Percentiles rank a stretch among this genome's conserved stretches.
phyloP scores from a whole-genome alignment of 2,888 invertebrate genomes.

The Norana najaformis region DNA sequence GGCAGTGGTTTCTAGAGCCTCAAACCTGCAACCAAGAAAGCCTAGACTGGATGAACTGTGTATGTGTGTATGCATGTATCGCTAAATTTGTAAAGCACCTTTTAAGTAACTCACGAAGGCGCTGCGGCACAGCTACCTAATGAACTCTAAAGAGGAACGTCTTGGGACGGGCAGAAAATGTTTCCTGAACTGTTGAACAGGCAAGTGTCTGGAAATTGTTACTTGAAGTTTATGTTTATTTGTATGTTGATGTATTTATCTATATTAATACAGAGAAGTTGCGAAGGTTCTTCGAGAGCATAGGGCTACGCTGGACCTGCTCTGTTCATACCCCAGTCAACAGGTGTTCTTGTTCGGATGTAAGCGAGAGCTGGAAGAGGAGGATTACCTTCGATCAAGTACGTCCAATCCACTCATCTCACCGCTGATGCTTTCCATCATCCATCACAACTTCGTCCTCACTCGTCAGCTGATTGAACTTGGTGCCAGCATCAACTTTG shows the following conservation, averaged over 20 bases:
- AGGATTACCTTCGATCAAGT: constrained; percentile 21
- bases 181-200: too few species aligned
- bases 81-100: too few species aligned
- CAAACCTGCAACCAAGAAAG: too few species aligned
- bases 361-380: not conserved
- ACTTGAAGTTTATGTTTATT: not conserved
- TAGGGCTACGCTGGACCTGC: constrained; percentile 53
- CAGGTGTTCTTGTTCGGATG: constrained; percentile 31
- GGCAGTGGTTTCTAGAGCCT: too few species aligned
- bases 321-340: constrained; percentile 53
- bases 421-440: constrained; percentile 62
- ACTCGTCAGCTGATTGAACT: constrained; percentile 57
- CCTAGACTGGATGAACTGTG: too few species aligned
- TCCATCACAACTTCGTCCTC: constrained; percentile 55
- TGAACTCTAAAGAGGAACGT: too few species aligned
- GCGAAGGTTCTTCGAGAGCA: constrained; percentile 36
- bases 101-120: too few species aligned
- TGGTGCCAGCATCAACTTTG: constrained; percentile 60
- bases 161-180: too few species aligned
- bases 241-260: not conserved
- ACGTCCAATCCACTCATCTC: constrained; percentile 30
- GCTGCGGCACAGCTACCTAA: too few species aligned
- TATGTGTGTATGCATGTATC: too few species aligned
- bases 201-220: not conserved
- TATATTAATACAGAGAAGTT: not conserved